Evolutionary conservation across 2,888 invertebrate species (phyloP), one percentile per base, ranked within the genome.

Genomic region (Mermis nigrescens): DNA sequence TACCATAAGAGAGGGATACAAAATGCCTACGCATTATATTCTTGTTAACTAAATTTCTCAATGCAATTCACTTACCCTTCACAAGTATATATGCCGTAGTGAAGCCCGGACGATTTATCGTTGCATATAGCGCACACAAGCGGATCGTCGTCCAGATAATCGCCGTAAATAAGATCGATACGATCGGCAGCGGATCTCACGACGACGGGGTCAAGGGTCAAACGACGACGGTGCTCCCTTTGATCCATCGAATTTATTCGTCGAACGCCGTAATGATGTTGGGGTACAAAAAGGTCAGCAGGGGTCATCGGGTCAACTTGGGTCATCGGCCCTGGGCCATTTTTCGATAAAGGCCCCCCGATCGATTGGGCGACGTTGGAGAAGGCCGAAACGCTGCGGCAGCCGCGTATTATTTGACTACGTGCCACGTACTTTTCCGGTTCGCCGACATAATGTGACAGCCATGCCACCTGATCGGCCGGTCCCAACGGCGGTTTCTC

Each of bases 71-170:
- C 79, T 77, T 74, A 85, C 79, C 95, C 95, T 78, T 95, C 95
- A 77, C 95, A 95, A 60, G 95, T 95, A 72, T 94, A 92, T 74
- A 95, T 94, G 63, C 95, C 95, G 73, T 95, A 95, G 76, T 95
- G 95, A 60, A 95, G 80, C 31, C 95, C 95, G 1, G 94, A 92
- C 58, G 94, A 92, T 71, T 89, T 90, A 73, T 95, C 95, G 74
- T 90, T 90, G 76, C 95, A 95, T 69, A 95, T 95, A 86, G 91
- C 91, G 75, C 92, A 94, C 65, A 91, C 88, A 83, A 91, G 86
- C 67, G 89, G 89, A 67, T 87, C 87, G 68, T 89, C 89, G 62
- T 82, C 76, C 57, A 56, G 15, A 32, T 51, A 60, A 22, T 59
- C 59, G n/a, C 52, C 48, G 31, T 38, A 38, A 15, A 59, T n/a